Evolutionary conservation across 2,888 invertebrate genomes (phyloP).

Genomic region (Nomada flava): DNA sequence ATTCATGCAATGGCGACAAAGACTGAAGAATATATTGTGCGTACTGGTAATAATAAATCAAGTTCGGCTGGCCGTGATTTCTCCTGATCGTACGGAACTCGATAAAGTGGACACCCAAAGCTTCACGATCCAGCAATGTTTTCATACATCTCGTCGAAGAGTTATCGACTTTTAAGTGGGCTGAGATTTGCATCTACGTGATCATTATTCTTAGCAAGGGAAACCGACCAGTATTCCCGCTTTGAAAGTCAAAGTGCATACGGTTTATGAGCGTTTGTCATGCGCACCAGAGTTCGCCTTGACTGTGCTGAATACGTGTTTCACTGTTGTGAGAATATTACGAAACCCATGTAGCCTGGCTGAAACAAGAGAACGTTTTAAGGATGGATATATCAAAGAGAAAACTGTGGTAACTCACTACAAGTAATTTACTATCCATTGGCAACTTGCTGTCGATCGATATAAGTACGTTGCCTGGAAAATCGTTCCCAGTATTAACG

Average conservation of each 20-base stretch:
- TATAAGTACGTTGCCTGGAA: not conserved
- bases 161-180: slow-evolving; percentile 60
- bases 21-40: slow-evolving; percentile 35
- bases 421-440: too few species aligned
- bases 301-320: slow-evolving; percentile 13
- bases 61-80: slow-evolving; percentile 8
- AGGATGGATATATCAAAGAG: not conserved
- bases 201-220: slow-evolving; percentile 54
- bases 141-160: slow-evolving; percentile 45
- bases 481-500: not conserved
- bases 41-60: slow-evolving; percentile 36
- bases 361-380: not conserved
- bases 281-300: slow-evolving; percentile 30
- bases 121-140: slow-evolving; percentile 17
- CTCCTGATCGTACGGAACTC: slow-evolving; percentile 12
- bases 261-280: slow-evolving; percentile 40
- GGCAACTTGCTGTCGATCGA: not conserved
- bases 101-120: slow-evolving; percentile 26
- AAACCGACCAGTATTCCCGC: slow-evolving; percentile 30
- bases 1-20: slow-evolving; percentile 36
- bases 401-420: too few species aligned
- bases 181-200: slow-evolving; percentile 66
- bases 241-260: slow-evolving; percentile 53
- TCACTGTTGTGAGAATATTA: not conserved
- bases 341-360: not conserved